A percentile compares a stretch with the other conserved stretches of the same genome.
Evolutionary conservation across 2,113 vertebrate genomes (phyloP).

Genomic region (Riparia riparia): DNA sequence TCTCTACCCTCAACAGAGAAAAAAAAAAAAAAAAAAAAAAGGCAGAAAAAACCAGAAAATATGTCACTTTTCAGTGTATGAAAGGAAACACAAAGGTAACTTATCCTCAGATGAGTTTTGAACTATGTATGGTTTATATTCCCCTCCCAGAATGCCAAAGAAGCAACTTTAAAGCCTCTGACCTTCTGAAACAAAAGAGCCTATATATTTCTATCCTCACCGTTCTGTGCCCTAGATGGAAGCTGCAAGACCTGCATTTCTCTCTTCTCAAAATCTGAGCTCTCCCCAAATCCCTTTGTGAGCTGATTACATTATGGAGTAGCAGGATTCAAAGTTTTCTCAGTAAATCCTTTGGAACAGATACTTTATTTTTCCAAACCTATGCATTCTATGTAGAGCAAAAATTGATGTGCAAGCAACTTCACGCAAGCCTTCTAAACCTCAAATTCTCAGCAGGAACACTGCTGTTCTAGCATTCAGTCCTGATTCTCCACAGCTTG

Average conservation of each 20-base stretch:
- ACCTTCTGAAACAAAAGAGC: background rate
- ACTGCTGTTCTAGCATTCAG: background rate
- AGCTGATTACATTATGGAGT: background rate
- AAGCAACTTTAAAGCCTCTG: background rate
- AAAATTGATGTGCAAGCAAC: background rate
- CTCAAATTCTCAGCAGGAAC: background rate
- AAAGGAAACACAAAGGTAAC: background rate
- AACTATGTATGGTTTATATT: background rate
- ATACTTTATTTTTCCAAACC: background rate
- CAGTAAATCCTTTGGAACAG: background rate
- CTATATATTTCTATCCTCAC: rapidly evolving
- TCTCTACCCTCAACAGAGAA: background rate
- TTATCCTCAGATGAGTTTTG: background rate
- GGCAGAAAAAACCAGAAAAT: background rate
- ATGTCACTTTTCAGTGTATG: background rate
- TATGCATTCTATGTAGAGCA: background rate
- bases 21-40: background rate
- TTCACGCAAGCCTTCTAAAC: background rate
- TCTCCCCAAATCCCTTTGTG: background rate
- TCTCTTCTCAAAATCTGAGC: background rate
- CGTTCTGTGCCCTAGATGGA: background rate
- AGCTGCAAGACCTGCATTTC: background rate
- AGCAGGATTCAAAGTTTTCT: background rate
- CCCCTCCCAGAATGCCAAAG: background rate
- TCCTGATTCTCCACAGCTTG: background rate